Evolutionary conservation across 2,888 invertebrate genomes (phyloP).

Genomic region (Conchocele bisecta): DNA sequence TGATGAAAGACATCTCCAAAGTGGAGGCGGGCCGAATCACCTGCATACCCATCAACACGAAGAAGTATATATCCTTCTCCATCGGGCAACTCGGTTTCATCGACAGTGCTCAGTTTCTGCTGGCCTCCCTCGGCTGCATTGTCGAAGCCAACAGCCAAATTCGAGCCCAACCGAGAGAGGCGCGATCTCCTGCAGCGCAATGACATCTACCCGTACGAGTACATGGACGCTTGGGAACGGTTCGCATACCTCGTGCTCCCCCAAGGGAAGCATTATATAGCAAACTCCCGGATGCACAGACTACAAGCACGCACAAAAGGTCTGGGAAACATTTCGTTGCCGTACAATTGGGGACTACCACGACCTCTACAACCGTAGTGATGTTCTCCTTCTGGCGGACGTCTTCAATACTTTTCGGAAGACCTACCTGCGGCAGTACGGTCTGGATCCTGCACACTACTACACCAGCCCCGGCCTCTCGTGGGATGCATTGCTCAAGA

Average conservation of each 20-base stretch:
- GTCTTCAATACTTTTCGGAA: neutral
- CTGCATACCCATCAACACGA: neutral
- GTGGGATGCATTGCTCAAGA: neutral
- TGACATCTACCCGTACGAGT: neutral
- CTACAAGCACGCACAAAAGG: neutral
- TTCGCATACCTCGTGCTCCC: neutral
- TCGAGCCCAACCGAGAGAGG: neutral
- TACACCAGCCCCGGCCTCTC: neutral
- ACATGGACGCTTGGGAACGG: neutral
- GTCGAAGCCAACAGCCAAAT: neutral
- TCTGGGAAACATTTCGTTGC: neutral
- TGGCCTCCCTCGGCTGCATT: neutral
- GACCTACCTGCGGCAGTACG: neutral
- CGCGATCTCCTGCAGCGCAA: neutral
- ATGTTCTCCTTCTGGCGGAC: neutral
- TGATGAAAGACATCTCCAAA: neutral
- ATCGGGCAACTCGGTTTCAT: neutral
- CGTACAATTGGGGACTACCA: neutral
- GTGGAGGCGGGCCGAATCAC: neutral
- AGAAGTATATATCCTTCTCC: neutral
- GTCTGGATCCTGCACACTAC: neutral
- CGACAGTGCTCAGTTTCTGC: neutral
- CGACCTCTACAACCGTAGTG: neutral
- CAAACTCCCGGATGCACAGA: no score
- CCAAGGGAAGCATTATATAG: no score